These are phyloP conservation scores for Tachysurus fulvidraco DNA, from an alignment of 2,113 vertebrate genomes.

Conservation along the genomic window DNA sequence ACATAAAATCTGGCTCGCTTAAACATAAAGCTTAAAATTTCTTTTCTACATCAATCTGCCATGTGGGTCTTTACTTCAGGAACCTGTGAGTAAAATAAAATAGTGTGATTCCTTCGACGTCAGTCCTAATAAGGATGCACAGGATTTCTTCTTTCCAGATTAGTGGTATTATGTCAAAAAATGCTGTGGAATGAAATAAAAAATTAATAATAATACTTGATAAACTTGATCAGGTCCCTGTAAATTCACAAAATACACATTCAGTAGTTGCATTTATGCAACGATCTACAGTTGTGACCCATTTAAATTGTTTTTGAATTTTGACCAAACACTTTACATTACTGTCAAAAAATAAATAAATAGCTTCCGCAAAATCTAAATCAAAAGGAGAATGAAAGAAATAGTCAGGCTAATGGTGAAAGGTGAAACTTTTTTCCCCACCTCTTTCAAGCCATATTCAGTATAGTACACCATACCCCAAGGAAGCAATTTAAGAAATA, in stretches of 20 bases:
- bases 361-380: neutral
- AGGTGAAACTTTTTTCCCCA: neutral
- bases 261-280: neutral
- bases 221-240: neutral
- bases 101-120: constrained; percentile 31
- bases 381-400: neutral
- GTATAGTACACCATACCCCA: neutral
- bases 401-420: neutral
- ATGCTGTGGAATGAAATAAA: neutral
- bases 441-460: neutral
- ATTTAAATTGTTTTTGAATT: neutral
- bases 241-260: neutral
- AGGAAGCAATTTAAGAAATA: neutral
- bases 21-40: constrained; percentile 38
- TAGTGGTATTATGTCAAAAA: neutral
- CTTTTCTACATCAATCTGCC: constrained; percentile 18
- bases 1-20: constrained; percentile 20
- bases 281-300: neutral
- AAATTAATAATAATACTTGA: neutral
- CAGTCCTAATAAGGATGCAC: neutral
- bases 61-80: constrained; percentile 30
- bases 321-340: neutral
- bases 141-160: neutral
- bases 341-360: neutral
- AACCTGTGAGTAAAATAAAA: constrained; percentile 35